phyloP scores from a whole-genome alignment of 2,888 invertebrate genomes.

The Heliconius ismenius region DNA sequence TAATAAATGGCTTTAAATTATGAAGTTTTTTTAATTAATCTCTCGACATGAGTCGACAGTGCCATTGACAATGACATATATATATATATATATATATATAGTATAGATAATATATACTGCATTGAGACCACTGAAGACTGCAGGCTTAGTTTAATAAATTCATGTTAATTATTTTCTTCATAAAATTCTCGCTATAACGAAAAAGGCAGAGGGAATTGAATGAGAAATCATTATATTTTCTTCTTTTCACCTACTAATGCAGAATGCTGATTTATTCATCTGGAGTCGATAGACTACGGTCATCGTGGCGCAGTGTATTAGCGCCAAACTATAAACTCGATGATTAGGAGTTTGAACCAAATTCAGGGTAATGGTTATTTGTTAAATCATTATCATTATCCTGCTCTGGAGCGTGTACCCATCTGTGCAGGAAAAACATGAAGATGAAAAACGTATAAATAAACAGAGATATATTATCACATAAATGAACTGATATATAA shows the following conservation, averaged over 20 bases:
- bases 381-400: too few relatives aligned
- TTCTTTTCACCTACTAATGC: too few relatives aligned
- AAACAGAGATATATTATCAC: too few relatives aligned
- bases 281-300: neutral
- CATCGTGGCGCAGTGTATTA: neutral
- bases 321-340: neutral
- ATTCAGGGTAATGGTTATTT: neutral
- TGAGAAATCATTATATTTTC: neutral
- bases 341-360: neutral
- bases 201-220: neutral
- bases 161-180: neutral
- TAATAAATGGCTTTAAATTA: neutral
- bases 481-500: too few relatives aligned
- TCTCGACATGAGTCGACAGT: neutral
- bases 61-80: slow-evolving; percentile 20
- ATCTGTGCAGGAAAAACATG: neutral
- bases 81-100: too few relatives aligned
- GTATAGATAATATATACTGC: neutral
- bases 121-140: slow-evolving; percentile 3
- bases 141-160: slow-evolving; percentile 4
- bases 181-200: too few relatives aligned
- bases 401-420: too few relatives aligned
- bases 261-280: too few relatives aligned
- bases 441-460: too few relatives aligned
- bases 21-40: slow-evolving; percentile 13